Evolutionary conservation across 2,888 invertebrate genomes (phyloP), one percentile per base, ranked within the genome.

Genomic region (Quadroppia sp.): DNA sequence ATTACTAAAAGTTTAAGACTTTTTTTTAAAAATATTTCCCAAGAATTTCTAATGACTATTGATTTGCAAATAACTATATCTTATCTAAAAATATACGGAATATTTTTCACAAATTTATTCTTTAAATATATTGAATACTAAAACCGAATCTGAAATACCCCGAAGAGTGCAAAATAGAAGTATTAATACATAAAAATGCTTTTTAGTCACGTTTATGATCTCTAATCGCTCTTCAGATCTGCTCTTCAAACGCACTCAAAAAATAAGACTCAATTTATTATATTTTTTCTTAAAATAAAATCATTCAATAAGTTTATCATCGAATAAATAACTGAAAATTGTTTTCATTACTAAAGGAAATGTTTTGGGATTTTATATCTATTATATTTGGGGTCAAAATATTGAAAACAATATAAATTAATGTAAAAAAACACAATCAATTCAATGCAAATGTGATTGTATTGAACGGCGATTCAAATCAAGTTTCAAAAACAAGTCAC

Each of bases 401-500:
- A 53, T 23, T 53, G 53, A 23, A n/a, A 20, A 9, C 25, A 59
- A n/a, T n/a, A n/a, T n/a, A n/a, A n/a, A n/a, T n/a, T n/a, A n/a
- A n/a, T n/a, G n/a, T n/a, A n/a, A n/a, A n/a, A n/a, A n/a, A n/a
- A n/a, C n/a, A n/a, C 56, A 59, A 15, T 61, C 20, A 11, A 36
- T 32, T 36, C 32, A 20, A 36, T 36, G 64, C 30, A 32, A 36
- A 40, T 64, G 40, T 64, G 64, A 64, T 64, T 32, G 36, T 36
- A 40, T 36, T n/a, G n/a, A n/a, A n/a, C n/a, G n/a, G 32, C 25
- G 36, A 64, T 9, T 11, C 32, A 64, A 64, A 64, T 64, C 64
- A 64, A 20, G 64, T 36, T 64, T 17, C 28, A 36, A 64, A 64
- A 64, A 64, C 64, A 64, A 64, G 64, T 64, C 64, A 64, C 64